These are phyloP conservation scores for Agonopterix heracliana DNA, from an alignment of 2,888 invertebrate genomes.

Conservation along the genomic window DNA sequence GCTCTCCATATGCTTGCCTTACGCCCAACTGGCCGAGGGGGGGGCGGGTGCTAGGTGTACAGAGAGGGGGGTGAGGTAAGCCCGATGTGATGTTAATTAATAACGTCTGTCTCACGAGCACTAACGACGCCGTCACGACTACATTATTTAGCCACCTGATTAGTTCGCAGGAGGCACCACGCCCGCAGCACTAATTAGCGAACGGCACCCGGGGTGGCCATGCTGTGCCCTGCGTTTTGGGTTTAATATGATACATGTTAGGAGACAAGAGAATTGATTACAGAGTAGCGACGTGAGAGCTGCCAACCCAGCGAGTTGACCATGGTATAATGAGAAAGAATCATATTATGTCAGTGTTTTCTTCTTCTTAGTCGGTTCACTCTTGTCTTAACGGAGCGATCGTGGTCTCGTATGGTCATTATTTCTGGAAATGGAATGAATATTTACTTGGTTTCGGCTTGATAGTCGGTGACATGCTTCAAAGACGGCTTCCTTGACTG, in stretches of 20 bases:
- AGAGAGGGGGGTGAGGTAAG: slow-evolving; percentile 21
- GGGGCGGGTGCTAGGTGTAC: slow-evolving; percentile 2
- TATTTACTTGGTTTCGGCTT: too few species aligned
- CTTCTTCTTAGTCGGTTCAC: too few species aligned
- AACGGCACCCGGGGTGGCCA: slow-evolving; percentile 31
- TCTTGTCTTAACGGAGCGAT: too few species aligned
- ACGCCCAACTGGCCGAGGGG: slow-evolving; percentile 2
- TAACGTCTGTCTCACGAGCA: slow-evolving; percentile 71
- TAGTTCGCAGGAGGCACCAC: slow-evolving; percentile 60
- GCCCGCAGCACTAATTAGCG: slow-evolving; percentile 68
- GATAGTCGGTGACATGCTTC: too few species aligned
- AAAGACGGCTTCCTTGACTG: too few species aligned
- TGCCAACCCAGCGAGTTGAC: not conserved
- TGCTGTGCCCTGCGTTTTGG: too few species aligned
- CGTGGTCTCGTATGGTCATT: too few species aligned
- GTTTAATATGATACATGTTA: not conserved
- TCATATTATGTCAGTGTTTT: too few species aligned
- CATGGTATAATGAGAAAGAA: too few species aligned
- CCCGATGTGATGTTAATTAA: slow-evolving; percentile 70
- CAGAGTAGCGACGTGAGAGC: not conserved
- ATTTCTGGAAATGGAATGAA: too few species aligned
- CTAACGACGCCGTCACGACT: slow-evolving; percentile 72
- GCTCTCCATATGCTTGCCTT: not conserved
- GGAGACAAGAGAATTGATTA: not conserved
- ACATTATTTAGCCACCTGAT: slow-evolving; percentile 75